Base-by-base conservation (phyloP, 2,888 invertebrate species). In the Ochropacha duplaris region DNA sequence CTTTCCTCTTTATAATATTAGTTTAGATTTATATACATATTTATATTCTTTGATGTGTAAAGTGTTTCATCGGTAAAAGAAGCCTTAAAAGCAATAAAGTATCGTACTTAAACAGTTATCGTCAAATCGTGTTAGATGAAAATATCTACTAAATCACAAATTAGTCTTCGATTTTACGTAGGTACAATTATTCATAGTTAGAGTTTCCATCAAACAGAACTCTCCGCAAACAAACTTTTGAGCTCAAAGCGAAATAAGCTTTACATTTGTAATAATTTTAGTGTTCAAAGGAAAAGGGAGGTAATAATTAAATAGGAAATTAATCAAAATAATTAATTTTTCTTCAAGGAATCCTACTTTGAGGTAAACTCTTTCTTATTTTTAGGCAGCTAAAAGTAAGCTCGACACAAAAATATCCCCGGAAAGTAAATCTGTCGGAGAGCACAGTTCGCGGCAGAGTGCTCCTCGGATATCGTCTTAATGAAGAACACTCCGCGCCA, bases 401-500 rank as follows among this genome's bases (percentile, higher is more conserved):
- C 49, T 31, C 22, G n/a, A 54, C 26, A 28, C 49, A 49, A 60
- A 62, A 64, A 57, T 60, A 58, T 59, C 49, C 54, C 56, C 36
- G 60, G 64, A 67, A 66, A 71, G 69, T 71, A 74, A 77, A 77
- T 78, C 74, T 75, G 66, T 64, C 68, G 62, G 66, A 71, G 67
- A 68, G 71, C 71, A 69, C 76, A 75, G 76, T 78, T 76, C 64
- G 60, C 71, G 65, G 71, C 68, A 71, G 71, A 68, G 64, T 70
- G 68, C 64, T 67, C 68, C 60, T 68, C 72, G 77, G 82, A 78
- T 83, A 83, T 83, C 79, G 83, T 76, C 76, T 77, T 84, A 84
- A 86, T 84, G 82, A 86, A 85, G 81, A 81, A 77, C 80, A 80
- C 79, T 84, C 76, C 65, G 69, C 70, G 66, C 71, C 78, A 78